A percentile compares a stretch with the other conserved stretches of the same genome.
Conservation (phyloP, 2,113 vertebrate species). For the Sylvietta virens region DNA sequence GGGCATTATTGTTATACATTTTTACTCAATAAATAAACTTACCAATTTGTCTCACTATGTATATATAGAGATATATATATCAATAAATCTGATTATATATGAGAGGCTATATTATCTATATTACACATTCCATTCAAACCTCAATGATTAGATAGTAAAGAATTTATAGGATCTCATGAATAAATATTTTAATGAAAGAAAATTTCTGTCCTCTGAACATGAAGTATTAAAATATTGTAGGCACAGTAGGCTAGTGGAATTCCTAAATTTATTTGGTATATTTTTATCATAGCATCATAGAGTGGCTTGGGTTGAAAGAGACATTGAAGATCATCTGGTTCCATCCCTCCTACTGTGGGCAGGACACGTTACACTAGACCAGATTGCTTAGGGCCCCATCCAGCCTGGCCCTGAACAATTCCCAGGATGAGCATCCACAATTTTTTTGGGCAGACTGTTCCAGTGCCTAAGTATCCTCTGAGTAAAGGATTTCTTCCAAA, state of each 20-base stretch:
- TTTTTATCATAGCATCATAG: background rate
- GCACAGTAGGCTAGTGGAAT: background rate
- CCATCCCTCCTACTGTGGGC: background rate
- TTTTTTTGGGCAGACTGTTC: background rate
- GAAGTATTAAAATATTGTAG: background rate
- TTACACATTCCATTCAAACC: background rate
- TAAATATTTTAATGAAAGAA: background rate
- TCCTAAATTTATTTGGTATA: background rate
- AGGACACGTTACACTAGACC: background rate
- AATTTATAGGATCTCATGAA: background rate
- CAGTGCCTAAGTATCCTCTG: background rate
- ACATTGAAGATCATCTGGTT: background rate
- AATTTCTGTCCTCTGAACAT: background rate
- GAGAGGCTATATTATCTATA: background rate
- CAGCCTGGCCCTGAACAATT: background rate
- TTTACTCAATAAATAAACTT: background rate
- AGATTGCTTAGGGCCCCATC: background rate
- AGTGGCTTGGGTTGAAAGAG: background rate
- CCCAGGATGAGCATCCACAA: background rate
- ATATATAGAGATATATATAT: background rate
- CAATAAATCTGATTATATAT: background rate
- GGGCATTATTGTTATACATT: background rate
- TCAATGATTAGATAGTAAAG: background rate
- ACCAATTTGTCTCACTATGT: background rate
- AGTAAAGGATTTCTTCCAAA: background rate